These are phyloP conservation scores for Eidolon dupreanum DNA, from an alignment of 2,797 vertebrate species.

Conservation along the genomic window DNA sequence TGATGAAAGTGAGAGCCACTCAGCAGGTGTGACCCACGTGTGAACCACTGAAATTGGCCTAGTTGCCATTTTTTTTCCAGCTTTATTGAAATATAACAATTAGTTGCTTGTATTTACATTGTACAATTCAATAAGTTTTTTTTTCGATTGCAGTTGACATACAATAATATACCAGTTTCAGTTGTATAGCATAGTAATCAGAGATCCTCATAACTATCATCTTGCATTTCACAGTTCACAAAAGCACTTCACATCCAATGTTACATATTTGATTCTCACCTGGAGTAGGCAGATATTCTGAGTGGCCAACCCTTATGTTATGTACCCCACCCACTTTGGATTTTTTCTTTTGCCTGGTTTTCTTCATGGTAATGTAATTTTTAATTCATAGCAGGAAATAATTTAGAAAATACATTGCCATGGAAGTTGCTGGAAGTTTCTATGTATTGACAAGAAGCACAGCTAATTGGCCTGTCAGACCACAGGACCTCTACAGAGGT, in stretches of 20 bases:
- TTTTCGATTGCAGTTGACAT: too few relatives aligned
- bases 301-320: background rate
- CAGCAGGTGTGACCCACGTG: rapidly evolving
- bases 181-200: too few relatives aligned
- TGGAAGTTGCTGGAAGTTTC: constrained; percentile 40
- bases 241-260: background rate
- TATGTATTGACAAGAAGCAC: background rate
- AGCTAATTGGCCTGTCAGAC: constrained; percentile 53
- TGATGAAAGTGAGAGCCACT: background rate
- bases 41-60: background rate
- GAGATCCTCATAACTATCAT: too few relatives aligned
- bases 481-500: background rate
- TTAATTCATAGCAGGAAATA: background rate
- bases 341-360: background rate
- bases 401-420: background rate
- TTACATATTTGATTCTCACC: rapidly evolving
- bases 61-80: background rate
- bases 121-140: too few relatives aligned
- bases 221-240: background rate
- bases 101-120: too few relatives aligned
- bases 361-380: background rate
- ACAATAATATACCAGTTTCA: too few relatives aligned
- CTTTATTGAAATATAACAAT: too few relatives aligned
- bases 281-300: background rate
- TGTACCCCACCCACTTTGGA: rapidly evolving